phyloP scores from a whole-genome alignment of 2,888 invertebrate genomes.

The Oxycera nigricornis region DNA sequence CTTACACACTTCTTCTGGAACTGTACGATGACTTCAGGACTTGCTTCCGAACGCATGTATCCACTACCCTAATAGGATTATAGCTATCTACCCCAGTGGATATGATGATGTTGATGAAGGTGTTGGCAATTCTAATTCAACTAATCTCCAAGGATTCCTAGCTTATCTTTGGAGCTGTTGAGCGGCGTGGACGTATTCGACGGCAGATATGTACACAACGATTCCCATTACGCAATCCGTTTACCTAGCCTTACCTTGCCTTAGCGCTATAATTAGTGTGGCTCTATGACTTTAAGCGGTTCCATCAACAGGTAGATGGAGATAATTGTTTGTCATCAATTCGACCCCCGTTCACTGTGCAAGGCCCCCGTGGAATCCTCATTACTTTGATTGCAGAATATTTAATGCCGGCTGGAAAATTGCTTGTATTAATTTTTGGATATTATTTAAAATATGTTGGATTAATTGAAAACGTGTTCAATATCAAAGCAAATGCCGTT shows the following conservation, averaged over 20 bases:
- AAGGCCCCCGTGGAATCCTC: not conserved
- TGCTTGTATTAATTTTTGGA: not conserved
- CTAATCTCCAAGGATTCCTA: conserved; percentile 22
- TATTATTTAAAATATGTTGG: too few species aligned
- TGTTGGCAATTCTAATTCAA: conserved; percentile 22
- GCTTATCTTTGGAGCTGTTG: conserved; percentile 19
- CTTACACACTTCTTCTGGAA: not conserved
- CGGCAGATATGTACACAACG: not conserved
- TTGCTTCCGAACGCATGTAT: not conserved
- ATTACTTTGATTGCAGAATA: not conserved
- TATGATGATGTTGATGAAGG: not conserved
- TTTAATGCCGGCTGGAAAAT: not conserved
- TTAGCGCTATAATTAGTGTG: not conserved
- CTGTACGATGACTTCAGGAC: not conserved
- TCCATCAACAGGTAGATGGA: conserved; percentile 26
- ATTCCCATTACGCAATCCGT: conserved; percentile 10
- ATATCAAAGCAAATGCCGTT: too few species aligned
- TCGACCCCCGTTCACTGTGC: conserved; percentile 5
- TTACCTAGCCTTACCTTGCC: not conserved
- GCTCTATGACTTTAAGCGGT: conserved; percentile 6
- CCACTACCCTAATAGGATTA: conserved; percentile 24
- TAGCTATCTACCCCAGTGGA: conserved; percentile 15
- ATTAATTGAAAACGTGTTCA: too few species aligned
- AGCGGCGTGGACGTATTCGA: not conserved
- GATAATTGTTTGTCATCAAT: conserved; percentile 22